These are phyloP conservation scores for Indicator indicator DNA, from an alignment of 2,113 vertebrate species.

Conservation along the genomic window DNA sequence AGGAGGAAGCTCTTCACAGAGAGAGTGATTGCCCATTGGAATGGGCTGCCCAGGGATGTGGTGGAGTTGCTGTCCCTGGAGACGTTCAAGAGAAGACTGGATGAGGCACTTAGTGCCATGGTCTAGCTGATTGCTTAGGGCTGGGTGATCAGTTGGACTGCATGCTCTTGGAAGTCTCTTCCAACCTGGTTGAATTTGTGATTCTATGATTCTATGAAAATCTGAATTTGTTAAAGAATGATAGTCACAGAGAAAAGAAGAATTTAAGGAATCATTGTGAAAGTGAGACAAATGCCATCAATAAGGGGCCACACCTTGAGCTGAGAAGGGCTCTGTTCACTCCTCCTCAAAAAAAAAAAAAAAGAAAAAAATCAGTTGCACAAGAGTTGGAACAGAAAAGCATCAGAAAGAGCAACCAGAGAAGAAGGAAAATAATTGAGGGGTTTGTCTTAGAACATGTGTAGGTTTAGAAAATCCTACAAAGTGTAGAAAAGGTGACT, in stretches of 20 bases:
- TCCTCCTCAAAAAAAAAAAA: background rate
- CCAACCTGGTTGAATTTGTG: too few species aligned
- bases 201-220: background rate
- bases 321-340: background rate
- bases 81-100: too few species aligned
- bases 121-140: too few species aligned
- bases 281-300: background rate
- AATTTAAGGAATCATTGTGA: background rate
- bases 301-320: background rate
- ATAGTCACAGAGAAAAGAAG: background rate
- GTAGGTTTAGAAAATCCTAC: background rate
- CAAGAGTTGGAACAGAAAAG: background rate
- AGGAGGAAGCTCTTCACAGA: too few species aligned
- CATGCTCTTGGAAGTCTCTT: too few species aligned
- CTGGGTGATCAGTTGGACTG: too few species aligned
- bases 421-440: background rate
- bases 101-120: too few species aligned
- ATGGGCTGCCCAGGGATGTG: too few species aligned
- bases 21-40: too few species aligned
- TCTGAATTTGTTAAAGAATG: background rate
- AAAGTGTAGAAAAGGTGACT: background rate
- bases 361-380: background rate
- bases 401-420: background rate
- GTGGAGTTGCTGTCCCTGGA: too few species aligned
- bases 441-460: background rate